A percentile compares a stretch with the other conserved stretches of the same genome.
phyloP scores from a whole-genome alignment of 2,888 invertebrate genomes.

The Platynereis dumerilii region DNA sequence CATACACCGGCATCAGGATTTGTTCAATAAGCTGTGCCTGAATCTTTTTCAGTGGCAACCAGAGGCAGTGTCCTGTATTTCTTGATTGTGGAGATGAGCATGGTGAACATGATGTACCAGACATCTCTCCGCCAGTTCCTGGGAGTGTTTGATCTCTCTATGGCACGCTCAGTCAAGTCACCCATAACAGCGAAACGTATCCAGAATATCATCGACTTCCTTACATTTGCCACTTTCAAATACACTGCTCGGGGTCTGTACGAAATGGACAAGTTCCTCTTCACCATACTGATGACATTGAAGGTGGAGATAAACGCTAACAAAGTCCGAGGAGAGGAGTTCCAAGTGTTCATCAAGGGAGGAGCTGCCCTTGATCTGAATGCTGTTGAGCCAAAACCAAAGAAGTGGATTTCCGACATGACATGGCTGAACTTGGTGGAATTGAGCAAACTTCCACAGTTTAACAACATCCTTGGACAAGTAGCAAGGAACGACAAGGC shows the following conservation, averaged over 20 bases:
- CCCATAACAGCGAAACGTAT: constrained; percentile 81
- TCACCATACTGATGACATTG: constrained; percentile 91
- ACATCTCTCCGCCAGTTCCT: constrained; percentile 94
- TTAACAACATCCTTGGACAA: constrained; percentile 61
- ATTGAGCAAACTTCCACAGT: constrained; percentile 61
- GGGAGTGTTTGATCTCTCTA: constrained; percentile 90
- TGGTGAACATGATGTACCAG: constrained; percentile 96
- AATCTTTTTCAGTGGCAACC: constrained; percentile 77
- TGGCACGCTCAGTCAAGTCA: constrained; percentile 82
- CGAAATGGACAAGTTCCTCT: constrained; percentile 89
- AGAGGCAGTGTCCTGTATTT: constrained; percentile 94
- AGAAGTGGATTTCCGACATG: constrained; percentile 65
- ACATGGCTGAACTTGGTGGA: constrained; percentile 65
- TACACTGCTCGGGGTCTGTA: constrained; percentile 92
- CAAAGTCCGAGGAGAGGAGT: constrained; percentile 85
- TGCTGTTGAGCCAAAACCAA: constrained; percentile 64
- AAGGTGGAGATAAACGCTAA: constrained; percentile 89
- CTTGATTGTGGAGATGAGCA: constrained; percentile 95
- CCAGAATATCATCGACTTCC: constrained; percentile 83
- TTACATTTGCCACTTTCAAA: constrained; percentile 91
- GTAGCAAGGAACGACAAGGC: constrained; percentile 62
- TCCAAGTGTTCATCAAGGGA: constrained; percentile 92
- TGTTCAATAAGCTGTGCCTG: too few species aligned
- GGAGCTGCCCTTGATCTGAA: constrained; percentile 64
- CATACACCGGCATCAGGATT: too few species aligned